Conservation (phyloP, 2,888 invertebrate species). For the Apodemia zela region DNA sequence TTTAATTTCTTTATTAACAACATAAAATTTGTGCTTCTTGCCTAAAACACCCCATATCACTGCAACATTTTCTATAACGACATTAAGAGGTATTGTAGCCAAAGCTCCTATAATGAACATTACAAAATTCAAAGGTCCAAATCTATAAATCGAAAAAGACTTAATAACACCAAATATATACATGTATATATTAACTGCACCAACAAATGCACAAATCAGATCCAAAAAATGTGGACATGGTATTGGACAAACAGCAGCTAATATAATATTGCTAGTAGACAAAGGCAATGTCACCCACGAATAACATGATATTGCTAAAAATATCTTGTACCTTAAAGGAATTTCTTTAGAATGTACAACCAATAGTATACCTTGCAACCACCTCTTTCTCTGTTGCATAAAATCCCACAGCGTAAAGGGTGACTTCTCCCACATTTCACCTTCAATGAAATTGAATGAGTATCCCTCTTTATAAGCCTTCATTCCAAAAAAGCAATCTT, state of each 20-base stretch:
- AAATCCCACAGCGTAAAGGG: conserved; percentile 97
- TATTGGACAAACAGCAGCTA: conserved; percentile 93
- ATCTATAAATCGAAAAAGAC: conserved; percentile 94
- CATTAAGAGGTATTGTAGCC: conserved; percentile 95
- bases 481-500: conserved; percentile 98
- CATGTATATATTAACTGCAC: conserved; percentile 97
- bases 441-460: conserved; percentile 96
- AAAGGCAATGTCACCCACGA: conserved; percentile 98
- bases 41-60: conserved; percentile 97
- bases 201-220: conserved; percentile 93
- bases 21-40: conserved; percentile 97
- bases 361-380: conserved; percentile 95
- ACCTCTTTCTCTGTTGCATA: conserved; percentile 96
- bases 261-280: conserved; percentile 92
- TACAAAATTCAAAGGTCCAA: conserved; percentile 88
- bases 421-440: conserved; percentile 99
- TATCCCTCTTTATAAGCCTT: conserved; percentile 94
- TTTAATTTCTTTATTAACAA: conserved; percentile 95
- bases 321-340: conserved; percentile 87
- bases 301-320: conserved; percentile 93
- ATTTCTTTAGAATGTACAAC: conserved; percentile 93
- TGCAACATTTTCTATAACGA: conserved; percentile 96
- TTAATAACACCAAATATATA: conserved; percentile 98
- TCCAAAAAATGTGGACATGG: conserved; percentile 91
- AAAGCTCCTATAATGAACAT: conserved; percentile 92